These are phyloP conservation scores for Notarius lentiginosus DNA, from an alignment of 2,113 vertebrate genomes.

Conservation along the genomic window DNA sequence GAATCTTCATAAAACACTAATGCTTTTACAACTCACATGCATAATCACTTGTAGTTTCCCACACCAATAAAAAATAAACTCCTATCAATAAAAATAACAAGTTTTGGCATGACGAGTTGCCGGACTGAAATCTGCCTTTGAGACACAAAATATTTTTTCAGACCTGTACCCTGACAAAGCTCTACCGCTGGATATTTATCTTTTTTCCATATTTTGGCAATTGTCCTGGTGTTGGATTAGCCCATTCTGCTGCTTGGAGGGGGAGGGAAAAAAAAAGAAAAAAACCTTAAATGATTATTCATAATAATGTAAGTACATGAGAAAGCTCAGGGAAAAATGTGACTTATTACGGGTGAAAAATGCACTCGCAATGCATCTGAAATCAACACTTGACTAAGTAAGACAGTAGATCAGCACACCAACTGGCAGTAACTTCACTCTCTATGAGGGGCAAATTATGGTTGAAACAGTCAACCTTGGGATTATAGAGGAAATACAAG, in stretches of 20 bases:
- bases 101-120: background rate
- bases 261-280: too few relatives aligned
- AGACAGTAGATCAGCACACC: background rate
- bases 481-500: background rate
- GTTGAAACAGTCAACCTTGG: background rate
- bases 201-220: background rate
- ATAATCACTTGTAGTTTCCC: background rate
- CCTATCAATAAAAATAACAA: background rate
- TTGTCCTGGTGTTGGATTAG: background rate
- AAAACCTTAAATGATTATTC: background rate
- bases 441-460: background rate
- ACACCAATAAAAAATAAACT: background rate
- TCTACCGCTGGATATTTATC: background rate
- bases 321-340: background rate
- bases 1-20: background rate
- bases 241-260: background rate
- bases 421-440: background rate
- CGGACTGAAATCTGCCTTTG: background rate
- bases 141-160: background rate
- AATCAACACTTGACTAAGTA: background rate
- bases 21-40: constrained; percentile 2
- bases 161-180: background rate
- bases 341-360: background rate
- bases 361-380: background rate
- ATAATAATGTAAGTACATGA: background rate